Percentiles rank a stretch among this genome's conserved stretches.
phyloP scores from a whole-genome alignment of 2,113 vertebrate genomes.

The Alosa alosa region DNA sequence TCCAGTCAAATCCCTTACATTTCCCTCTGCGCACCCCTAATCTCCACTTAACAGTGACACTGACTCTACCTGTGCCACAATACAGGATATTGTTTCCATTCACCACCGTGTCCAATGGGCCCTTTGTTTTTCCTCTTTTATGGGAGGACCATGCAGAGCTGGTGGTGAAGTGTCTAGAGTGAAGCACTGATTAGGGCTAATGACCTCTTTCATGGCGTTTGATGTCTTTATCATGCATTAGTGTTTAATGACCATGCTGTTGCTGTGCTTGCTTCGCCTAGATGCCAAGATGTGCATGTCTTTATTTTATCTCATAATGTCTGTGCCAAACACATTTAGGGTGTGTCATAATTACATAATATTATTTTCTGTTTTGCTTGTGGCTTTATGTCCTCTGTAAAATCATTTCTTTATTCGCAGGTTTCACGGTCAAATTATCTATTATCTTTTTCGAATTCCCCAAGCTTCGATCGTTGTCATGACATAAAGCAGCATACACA shows the following conservation, averaged over 20 bases:
- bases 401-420: neutral
- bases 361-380: neutral
- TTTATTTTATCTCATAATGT: neutral
- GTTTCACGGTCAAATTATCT: neutral
- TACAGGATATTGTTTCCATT: neutral
- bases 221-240: neutral
- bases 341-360: neutral
- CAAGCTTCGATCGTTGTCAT: neutral
- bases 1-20: neutral
- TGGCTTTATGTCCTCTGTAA: neutral
- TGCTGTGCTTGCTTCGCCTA: slow-evolving; percentile 3
- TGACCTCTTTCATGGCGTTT: neutral
- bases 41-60: neutral
- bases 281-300: neutral
- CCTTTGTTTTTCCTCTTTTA: neutral
- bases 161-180: neutral
- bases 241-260: neutral
- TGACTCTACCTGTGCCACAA: neutral
- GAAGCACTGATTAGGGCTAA: neutral
- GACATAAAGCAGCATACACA: neutral
- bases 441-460: neutral
- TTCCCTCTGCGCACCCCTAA: neutral
- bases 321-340: neutral
- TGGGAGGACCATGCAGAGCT: neutral
- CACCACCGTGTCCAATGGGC: neutral